These are phyloP conservation scores for Chaunax sp. DNA, from an alignment of 2,797 vertebrate species.

Conservation along the genomic window DNA sequence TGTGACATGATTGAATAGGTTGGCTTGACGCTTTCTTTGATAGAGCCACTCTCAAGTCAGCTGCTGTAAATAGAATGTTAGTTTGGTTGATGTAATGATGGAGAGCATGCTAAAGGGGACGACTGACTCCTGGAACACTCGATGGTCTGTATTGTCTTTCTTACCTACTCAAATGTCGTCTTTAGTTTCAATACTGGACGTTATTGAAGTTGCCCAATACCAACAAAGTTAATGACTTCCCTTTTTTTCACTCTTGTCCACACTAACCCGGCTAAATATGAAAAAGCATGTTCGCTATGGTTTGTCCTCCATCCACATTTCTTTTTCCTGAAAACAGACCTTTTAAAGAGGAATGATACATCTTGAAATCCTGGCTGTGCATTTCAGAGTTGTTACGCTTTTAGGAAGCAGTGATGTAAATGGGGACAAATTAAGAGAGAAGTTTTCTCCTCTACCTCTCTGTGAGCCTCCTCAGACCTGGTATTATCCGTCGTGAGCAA, in stretches of 20 bases:
- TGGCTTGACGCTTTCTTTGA: slow-evolving; percentile 41
- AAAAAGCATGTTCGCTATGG: background rate
- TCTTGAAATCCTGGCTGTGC: too few species aligned
- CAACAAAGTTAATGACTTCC: background rate
- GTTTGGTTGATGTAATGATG: slow-evolving; percentile 58
- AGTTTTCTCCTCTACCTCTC: background rate
- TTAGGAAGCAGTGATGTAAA: too few species aligned
- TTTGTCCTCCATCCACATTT: background rate
- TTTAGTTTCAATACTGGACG: slow-evolving; percentile 16
- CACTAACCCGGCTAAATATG: background rate
- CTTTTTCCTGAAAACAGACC: too few species aligned
- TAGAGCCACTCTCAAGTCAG: slow-evolving; percentile 41
- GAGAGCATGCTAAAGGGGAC: slow-evolving; percentile 73
- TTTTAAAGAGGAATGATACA: too few species aligned
- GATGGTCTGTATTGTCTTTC: slow-evolving; percentile 38
- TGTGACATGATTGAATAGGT: slow-evolving; percentile 26
- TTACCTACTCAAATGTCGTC: slow-evolving; percentile 40
- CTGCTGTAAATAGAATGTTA: slow-evolving; percentile 68
- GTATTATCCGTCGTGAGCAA: too few species aligned
- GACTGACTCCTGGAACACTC: slow-evolving; percentile 46
- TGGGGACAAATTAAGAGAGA: too few species aligned
- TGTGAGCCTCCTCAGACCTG: too few species aligned
- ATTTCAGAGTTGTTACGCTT: too few species aligned
- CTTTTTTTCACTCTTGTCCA: slow-evolving; percentile 17
- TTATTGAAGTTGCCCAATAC: background rate